These are phyloP conservation scores for Metridium senile DNA, from an alignment of 92 coral and sea anemone species.

Conservation along the genomic window DNA sequence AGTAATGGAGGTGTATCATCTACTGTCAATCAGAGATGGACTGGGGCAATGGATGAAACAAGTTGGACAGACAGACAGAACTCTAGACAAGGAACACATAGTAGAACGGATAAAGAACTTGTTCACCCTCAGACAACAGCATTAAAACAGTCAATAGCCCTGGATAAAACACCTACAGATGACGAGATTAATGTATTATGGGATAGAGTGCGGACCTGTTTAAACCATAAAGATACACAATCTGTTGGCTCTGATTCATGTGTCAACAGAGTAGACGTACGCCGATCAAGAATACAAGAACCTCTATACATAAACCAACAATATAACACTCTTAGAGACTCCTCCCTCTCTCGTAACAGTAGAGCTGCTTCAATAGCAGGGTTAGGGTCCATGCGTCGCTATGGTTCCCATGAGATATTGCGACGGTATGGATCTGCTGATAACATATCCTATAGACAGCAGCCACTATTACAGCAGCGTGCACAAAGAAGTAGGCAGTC, in stretches of 20 bases:
- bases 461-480: constrained; percentile 85
- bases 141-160: constrained; percentile 59
- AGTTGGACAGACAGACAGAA: constrained; percentile 15
- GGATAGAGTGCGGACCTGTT: constrained; percentile 94
- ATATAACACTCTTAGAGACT: constrained; percentile 5
- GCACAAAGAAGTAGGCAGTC: constrained; percentile 57
- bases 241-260: constrained; percentile 97
- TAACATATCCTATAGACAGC: constrained; percentile 64
- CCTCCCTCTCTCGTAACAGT: constrained; percentile 3
- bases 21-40: constrained; percentile 7
- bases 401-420: constrained; percentile 87
- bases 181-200: constrained; percentile 94
- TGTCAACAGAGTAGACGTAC: constrained; percentile 80
- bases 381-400: constrained; percentile 63
- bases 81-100: neutral
- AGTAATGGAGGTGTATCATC: neutral
- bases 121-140: constrained; percentile 31
- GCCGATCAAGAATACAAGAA: constrained; percentile 76
- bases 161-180: constrained; percentile 95
- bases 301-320: constrained; percentile 37
- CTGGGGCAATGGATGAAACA: neutral
- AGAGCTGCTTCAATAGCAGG: constrained; percentile 27
- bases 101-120: constrained; percentile 2
- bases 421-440: constrained; percentile 80
- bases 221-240: constrained; percentile 71